Percentiles rank a stretch among this genome's conserved stretches.
Conservation (phyloP, 2,113 vertebrate species). For the Bufo bufo region DNA sequence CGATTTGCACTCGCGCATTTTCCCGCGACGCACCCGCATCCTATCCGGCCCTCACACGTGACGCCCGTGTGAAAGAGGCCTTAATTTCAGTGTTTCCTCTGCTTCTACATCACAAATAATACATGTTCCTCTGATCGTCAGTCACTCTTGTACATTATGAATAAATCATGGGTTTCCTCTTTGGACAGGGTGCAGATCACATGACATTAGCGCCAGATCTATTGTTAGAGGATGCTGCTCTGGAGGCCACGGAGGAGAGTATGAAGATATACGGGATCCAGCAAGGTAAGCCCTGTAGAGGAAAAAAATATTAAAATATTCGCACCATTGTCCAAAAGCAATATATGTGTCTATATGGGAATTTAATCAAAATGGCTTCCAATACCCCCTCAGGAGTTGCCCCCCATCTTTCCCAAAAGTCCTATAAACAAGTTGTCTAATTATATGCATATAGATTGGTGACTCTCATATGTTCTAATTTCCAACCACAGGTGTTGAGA, state of each 20-base stretch:
- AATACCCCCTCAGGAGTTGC: no score
- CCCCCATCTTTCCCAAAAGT: background rate
- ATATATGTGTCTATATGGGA: background rate
- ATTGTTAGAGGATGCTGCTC: background rate
- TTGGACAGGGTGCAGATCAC: background rate
- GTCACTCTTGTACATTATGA: background rate
- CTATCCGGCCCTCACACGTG: no score
- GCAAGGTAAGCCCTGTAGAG: conserved; percentile 8
- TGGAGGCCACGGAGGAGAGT: background rate
- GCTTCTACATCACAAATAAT: background rate
- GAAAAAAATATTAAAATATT: background rate
- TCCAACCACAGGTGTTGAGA: background rate
- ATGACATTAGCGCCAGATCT: background rate
- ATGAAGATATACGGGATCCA: background rate
- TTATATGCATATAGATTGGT: background rate
- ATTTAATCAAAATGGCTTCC: background rate
- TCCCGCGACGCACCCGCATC: no score
- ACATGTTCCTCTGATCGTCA: background rate
- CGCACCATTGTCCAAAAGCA: background rate
- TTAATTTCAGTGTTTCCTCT: background rate
- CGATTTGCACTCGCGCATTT: no score
- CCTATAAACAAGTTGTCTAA: background rate
- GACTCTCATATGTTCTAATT: conserved; percentile 1
- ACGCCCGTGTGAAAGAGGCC: no score
- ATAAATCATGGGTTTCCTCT: background rate